phyloP scores from a whole-genome alignment of 1,140 invertebrate genomes.

The Drosophila auraria region DNA sequence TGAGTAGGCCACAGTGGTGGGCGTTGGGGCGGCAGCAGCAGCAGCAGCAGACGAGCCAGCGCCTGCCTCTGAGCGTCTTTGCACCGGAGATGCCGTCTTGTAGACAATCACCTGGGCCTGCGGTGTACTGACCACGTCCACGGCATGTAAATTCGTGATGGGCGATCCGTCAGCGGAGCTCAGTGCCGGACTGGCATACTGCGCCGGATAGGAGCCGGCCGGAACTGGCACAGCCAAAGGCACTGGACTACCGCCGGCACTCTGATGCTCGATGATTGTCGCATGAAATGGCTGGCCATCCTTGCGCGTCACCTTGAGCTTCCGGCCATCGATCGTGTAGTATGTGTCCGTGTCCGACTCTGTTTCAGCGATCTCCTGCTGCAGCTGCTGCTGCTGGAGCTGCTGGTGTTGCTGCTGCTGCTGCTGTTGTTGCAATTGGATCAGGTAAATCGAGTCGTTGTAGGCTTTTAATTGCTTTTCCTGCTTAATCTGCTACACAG shows the following conservation, averaged over 20 bases:
- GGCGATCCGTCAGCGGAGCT: slow-evolving; percentile 80
- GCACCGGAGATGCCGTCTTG: slow-evolving; percentile 74
- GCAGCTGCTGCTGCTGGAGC: slow-evolving; percentile 67
- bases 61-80: slow-evolving; percentile 72
- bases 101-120: slow-evolving; percentile 80
- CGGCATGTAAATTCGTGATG: slow-evolving; percentile 75
- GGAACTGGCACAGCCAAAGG: slow-evolving; percentile 36
- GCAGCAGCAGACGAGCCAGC: slow-evolving; percentile 74
- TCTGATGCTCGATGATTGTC: slow-evolving; percentile 65
- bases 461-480: slow-evolving; percentile 83
- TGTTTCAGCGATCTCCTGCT: slow-evolving; percentile 55
- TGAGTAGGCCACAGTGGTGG: slow-evolving; percentile 80
- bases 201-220: slow-evolving; percentile 68
- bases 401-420: slow-evolving; percentile 62
- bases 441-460: slow-evolving; percentile 82
- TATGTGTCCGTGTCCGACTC: slow-evolving; percentile 60
- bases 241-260: slow-evolving; percentile 55
- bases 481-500: slow-evolving; percentile 82
- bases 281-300: slow-evolving; percentile 64
- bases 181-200: slow-evolving; percentile 76
- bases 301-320: slow-evolving; percentile 69
- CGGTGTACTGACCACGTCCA: slow-evolving; percentile 65
- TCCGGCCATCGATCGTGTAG: slow-evolving; percentile 71
- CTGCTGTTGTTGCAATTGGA: slow-evolving; percentile 79
- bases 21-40: slow-evolving; percentile 48